Evolutionary conservation across 1,140 invertebrate genomes (phyloP).

Genomic region (Physella acuta): DNA sequence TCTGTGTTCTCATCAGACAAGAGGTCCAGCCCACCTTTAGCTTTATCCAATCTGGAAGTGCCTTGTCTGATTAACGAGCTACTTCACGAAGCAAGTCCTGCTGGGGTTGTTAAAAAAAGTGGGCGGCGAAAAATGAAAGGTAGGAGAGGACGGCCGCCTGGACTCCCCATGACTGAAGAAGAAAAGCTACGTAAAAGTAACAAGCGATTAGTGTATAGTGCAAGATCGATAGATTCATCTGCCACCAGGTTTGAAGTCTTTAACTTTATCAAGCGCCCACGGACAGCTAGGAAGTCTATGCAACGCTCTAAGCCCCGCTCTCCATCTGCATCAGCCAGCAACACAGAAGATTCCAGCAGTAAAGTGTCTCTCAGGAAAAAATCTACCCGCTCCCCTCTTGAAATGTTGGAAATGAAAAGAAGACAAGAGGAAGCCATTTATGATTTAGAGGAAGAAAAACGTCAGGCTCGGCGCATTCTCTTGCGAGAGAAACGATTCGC

Average conservation of each 20-base stretch:
- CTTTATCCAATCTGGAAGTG: background rate
- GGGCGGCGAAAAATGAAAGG: constrained; percentile 21
- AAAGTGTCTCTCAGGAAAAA: constrained; percentile 36
- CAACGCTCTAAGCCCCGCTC: background rate
- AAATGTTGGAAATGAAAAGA: constrained; percentile 42
- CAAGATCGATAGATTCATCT: background rate
- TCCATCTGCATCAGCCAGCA: background rate
- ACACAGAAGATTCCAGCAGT: background rate
- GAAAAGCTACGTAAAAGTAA: background rate
- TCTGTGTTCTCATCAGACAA: background rate
- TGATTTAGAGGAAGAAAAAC: constrained; percentile 34
- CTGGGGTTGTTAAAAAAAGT: background rate
- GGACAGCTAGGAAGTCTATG: background rate
- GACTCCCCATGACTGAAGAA: constrained; percentile 20
- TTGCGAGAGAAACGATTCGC: constrained; percentile 11
- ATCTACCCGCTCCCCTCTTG: constrained; percentile 40
- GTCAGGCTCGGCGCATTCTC: constrained; percentile 26
- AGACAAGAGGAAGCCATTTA: constrained; percentile 40
- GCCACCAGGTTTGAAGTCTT: background rate
- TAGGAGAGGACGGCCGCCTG: constrained; percentile 16
- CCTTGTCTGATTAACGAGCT: background rate
- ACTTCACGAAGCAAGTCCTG: background rate
- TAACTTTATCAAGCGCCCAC: background rate
- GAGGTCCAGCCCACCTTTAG: background rate
- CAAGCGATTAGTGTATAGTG: background rate